Base-by-base conservation (phyloP, 2,888 invertebrate genomes). In the Stenurella melanura region DNA sequence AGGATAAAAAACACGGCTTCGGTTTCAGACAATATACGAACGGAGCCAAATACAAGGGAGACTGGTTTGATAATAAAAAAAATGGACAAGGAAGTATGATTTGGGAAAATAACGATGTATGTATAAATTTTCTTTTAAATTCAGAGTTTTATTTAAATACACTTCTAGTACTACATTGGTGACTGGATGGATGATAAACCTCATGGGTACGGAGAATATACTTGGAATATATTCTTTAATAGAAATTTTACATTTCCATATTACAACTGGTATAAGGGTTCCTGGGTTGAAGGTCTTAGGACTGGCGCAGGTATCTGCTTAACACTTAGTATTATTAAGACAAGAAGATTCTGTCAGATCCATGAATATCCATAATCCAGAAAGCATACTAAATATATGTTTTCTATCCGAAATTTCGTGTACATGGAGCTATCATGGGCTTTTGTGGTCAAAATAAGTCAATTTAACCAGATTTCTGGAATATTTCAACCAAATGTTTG, bases 21-120 rank as follows among this genome's bases (percentile, higher is more conserved):
- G 93, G 93, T 0, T 85, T 91, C 18, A 91, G 92, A 7, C 87
- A 89, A 9, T 93, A 93, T 90, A 83, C 90, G 74, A 89, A 88
- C 75, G 92, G 91, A 15, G 89, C 90, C 9, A 91, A 91, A 38
- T 93, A 93, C 83, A 89, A 90, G 84, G 93, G 93, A 15, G 86
- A 91, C 73, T 93, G 92, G 92, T 87, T 90, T 56, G 84, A 88
- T 69, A 90, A 91, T 71, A 81, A 89, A 18, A 90, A 91, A 79
- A 89, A 92, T 83, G 93, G 93, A n/a, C 88, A 89, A 77, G 93
- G 93, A 50, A 87, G 91, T 21, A 92, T 93, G 91, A 89, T 91
- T 81, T 93, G 93, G 92, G 89, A 91, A 0, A 93, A 93, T 86
- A 91, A 91, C 73, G 92, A 93, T 84, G 92, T 93, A 86, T 90